Percentiles rank a stretch among this genome's conserved stretches.
Conservation (phyloP, 2,113 vertebrate genomes). For the Tringa solitaria region DNA sequence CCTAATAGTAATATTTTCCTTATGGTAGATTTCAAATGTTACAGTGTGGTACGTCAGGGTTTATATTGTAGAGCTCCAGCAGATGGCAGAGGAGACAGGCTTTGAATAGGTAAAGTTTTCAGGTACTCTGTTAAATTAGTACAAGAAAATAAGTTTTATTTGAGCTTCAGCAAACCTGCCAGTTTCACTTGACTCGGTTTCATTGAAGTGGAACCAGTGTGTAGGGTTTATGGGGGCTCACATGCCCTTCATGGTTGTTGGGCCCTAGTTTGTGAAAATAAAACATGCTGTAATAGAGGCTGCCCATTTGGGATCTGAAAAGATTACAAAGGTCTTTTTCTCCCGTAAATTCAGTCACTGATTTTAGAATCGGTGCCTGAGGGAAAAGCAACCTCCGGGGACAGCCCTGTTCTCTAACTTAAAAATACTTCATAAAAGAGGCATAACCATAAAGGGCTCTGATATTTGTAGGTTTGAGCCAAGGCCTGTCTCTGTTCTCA, state of each 20-base stretch:
- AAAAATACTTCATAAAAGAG: slow-evolving; percentile 28
- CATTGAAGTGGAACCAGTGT: background rate
- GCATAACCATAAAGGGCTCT: slow-evolving; percentile 1
- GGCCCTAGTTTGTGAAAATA: background rate
- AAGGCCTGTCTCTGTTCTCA: slow-evolving; percentile 1
- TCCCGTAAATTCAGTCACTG: slow-evolving; percentile 7
- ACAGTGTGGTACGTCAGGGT: background rate
- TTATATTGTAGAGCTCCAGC: slow-evolving; percentile 44
- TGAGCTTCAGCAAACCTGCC: background rate
- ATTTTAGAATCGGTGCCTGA: background rate
- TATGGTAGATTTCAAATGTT: background rate
- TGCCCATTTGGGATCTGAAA: slow-evolving; percentile 10
- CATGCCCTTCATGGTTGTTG: background rate
- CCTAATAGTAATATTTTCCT: background rate
- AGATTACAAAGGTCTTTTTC: slow-evolving; percentile 11
- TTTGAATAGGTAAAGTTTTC: slow-evolving; percentile 2
- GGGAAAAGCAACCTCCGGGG: background rate
- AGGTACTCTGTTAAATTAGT: slow-evolving; percentile 2
- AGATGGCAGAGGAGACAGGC: slow-evolving; percentile 60
- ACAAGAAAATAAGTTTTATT: slow-evolving; percentile 2
- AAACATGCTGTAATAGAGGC: background rate
- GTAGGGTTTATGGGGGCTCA: background rate
- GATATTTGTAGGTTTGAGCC: slow-evolving; percentile 17
- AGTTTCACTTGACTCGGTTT: background rate
- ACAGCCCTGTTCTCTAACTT: background rate